phyloP scores from a whole-genome alignment of 2,797 vertebrate genomes.

The Orientallactaga sibirica region DNA sequence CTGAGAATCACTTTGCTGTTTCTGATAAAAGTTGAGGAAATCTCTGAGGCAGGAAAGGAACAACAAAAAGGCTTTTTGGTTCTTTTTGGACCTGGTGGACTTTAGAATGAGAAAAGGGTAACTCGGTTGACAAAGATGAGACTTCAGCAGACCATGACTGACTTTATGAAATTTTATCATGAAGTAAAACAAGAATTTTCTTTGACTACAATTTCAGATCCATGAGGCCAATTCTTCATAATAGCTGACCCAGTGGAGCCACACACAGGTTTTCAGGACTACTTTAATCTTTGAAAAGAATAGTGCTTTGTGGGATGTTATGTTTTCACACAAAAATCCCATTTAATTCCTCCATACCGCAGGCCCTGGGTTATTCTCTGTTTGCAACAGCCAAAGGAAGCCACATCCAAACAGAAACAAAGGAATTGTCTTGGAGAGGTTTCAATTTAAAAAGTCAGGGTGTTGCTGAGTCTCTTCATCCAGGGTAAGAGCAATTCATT shows the following conservation, averaged over 20 bases:
- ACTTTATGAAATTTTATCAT: not conserved
- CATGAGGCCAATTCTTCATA: not conserved
- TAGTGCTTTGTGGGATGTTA: not conserved
- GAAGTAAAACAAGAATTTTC: not conserved
- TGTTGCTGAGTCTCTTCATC: not conserved
- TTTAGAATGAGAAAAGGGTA: not conserved
- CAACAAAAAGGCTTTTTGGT: not conserved
- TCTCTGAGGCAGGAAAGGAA: not conserved
- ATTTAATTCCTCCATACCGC: not conserved
- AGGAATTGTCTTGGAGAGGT: not conserved
- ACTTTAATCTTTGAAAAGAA: not conserved
- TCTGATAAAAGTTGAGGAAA: not conserved
- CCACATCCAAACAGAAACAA: not conserved
- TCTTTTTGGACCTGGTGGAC: rapidly evolving
- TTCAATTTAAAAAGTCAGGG: not conserved
- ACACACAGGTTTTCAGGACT: not conserved
- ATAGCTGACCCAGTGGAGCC: not conserved
- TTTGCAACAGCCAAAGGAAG: not conserved
- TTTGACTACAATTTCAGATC: not conserved
- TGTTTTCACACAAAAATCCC: not conserved
- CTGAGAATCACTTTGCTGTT: not conserved
- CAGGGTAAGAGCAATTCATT: not conserved
- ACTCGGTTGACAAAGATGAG: not conserved
- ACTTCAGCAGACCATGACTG: not conserved
- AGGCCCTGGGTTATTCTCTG: not conserved